These are phyloP conservation scores for Leptonema lineaticorne DNA, from an alignment of 1,140 invertebrate genomes.

Conservation along the genomic window DNA sequence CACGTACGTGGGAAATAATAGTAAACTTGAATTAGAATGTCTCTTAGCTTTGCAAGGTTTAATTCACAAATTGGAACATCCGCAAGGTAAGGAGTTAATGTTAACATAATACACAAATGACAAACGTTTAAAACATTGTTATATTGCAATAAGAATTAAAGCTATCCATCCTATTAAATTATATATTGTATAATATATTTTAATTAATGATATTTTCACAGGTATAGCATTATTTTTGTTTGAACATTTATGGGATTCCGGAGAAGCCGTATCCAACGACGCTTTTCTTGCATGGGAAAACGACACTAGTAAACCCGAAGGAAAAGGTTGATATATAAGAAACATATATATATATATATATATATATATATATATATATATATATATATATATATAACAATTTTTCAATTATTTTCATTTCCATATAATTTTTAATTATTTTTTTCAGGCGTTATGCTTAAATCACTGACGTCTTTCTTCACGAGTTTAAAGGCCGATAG, in stretches of 20 bases:
- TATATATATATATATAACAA: neutral
- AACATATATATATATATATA: neutral
- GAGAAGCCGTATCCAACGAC: constrained; percentile 56
- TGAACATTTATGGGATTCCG: constrained; percentile 57
- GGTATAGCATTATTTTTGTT: constrained; percentile 39
- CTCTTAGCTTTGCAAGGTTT: constrained; percentile 80
- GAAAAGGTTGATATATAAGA: constrained; percentile 49
- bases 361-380: neutral
- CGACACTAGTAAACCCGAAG: constrained; percentile 49
- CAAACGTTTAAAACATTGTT: neutral
- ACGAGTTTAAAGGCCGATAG: constrained; percentile 51
- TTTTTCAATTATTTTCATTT: neutral
- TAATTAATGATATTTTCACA: constrained; percentile 4
- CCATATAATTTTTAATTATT: neutral
- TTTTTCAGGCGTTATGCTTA: constrained; percentile 53
- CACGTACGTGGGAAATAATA: constrained; percentile 72
- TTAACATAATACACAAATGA: neutral
- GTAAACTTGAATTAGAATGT: constrained; percentile 74
- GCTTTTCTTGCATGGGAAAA: constrained; percentile 56
- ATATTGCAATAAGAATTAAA: too few species aligned
- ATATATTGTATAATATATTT: neutral
- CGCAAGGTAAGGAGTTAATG: constrained; percentile 55
- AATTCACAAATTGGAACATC: constrained; percentile 72
- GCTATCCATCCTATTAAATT: too few species aligned
- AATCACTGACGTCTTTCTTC: constrained; percentile 60